Percentiles rank a stretch among this genome's conserved stretches.
Evolutionary conservation across 2,888 invertebrate species (phyloP).

Genomic region (Tanypteryx hageni): DNA sequence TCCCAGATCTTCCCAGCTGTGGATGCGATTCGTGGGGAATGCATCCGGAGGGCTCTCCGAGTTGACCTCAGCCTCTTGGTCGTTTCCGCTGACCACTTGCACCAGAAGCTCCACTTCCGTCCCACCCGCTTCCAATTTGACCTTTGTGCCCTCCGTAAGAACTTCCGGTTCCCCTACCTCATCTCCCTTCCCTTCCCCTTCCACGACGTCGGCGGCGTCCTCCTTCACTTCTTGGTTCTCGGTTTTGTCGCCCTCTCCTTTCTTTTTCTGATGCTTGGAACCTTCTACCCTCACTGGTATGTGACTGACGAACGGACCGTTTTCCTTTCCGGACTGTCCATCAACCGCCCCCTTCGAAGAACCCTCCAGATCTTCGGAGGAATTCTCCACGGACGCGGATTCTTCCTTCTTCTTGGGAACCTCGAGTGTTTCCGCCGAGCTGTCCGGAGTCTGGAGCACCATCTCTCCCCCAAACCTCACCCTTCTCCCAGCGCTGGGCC

Average conservation of each 20-base stretch:
- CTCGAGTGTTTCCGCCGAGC: constrained; percentile 38
- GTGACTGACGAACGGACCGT: constrained; percentile 25
- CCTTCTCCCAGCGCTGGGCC: constrained; percentile 75
- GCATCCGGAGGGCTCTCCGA: not conserved
- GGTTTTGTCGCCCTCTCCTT: constrained; percentile 66
- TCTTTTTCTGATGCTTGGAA: constrained; percentile 67
- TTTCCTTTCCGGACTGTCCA: not conserved
- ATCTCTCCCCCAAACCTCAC: constrained; percentile 93
- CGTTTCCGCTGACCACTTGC: constrained; percentile 24
- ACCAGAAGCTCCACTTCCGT: constrained; percentile 49
- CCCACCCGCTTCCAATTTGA: constrained; percentile 50
- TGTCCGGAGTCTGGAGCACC: constrained; percentile 85
- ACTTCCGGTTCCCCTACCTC: not conserved
- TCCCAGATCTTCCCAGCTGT: constrained; percentile 80
- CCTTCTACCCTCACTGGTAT: constrained; percentile 61
- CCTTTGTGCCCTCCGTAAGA: constrained; percentile 37
- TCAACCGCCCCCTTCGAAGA: not conserved
- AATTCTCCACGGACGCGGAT: not conserved
- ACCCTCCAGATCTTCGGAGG: constrained; percentile 39
- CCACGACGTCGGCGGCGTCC: not conserved
- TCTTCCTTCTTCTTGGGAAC: constrained; percentile 52
- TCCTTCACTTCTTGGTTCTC: constrained; percentile 66
- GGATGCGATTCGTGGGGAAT: constrained; percentile 65
- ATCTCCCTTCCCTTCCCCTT: constrained; percentile 17
- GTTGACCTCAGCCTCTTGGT: not conserved